Base-by-base conservation (phyloP, 1,140 invertebrate genomes). In the Zaprionus kolodkinae region DNA sequence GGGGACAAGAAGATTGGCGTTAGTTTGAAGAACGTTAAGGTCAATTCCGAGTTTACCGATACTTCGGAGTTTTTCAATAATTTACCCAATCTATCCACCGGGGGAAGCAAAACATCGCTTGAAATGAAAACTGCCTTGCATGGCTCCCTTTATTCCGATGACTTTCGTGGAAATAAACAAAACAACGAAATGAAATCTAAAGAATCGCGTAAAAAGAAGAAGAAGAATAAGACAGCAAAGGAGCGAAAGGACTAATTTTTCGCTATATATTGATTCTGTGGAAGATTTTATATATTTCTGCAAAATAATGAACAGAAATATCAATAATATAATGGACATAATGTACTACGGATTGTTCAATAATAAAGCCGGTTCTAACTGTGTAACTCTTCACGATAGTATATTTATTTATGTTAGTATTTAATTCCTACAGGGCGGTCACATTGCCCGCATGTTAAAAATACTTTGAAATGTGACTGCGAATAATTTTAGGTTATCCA, bases 61-160 rank as follows among this genome's bases (percentile, higher is more conserved):
- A 67, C 55, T 6, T 38, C 43, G 1, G 43, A 40, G 2, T 60
- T 72, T 11, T 72, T 67, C 3, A 48, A 54, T 0, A 60, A 36
- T 7, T 54, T 72, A 6, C 35, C 63, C 3, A 40, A 50, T 17
- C 5, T 57, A 11, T 40, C 54, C 0, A 15, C n/a, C 0, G 3
- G n/a, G 0, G 17, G 52, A 2, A 55, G 15, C 0, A 59, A 21
- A 33, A 15, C 63, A 13, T 12, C 43, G 27, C 1, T 30, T 30
- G 27, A 30, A 30, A 3, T 30, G 27, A 30, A 30, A 30, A 30
- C 27, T 30, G 27, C 27, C 27, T 30, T 30, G 27, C 9, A 10
- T 0, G 2, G 2, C 15, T 9, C 15, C 9, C 43, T 45, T 3
- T 9, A 7, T 45, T 17, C 1, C 2, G 15, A 45, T 45, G 15